Percentiles rank a stretch among this genome's conserved stretches.
Evolutionary conservation across 1,140 invertebrate species (phyloP).

Genomic region (Dreissena rostriformis): DNA sequence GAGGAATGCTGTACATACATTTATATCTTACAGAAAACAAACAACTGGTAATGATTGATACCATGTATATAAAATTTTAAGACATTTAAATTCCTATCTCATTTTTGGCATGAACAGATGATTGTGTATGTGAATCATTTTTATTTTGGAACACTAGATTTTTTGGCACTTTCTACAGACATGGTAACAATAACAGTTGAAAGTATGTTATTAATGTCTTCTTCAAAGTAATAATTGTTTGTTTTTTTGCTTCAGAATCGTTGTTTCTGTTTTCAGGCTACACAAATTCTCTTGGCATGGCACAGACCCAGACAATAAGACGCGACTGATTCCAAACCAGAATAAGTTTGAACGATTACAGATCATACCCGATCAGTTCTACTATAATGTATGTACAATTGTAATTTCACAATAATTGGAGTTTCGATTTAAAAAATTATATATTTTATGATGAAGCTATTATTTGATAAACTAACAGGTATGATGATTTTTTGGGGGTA

Average conservation of each 20-base stretch:
- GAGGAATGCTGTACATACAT: no score
- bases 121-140: no score
- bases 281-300: slow-evolving; percentile 79
- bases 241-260: not conserved
- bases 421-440: not conserved
- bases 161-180: not conserved
- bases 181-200: not conserved
- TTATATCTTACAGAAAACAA: no score
- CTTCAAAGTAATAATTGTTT: no score
- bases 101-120: not conserved
- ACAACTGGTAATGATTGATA: no score
- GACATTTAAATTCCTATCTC: not conserved
- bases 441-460: no score
- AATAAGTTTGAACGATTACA: slow-evolving; percentile 72
- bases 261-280: slow-evolving; percentile 69
- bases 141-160: no score
- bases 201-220: not conserved
- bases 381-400: slow-evolving; percentile 77
- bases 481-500: no score
- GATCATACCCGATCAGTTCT: slow-evolving; percentile 79
- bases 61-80: no score
- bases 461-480: no score
- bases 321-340: slow-evolving; percentile 65
- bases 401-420: not conserved
- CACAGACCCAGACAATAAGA: slow-evolving; percentile 76